These are phyloP conservation scores for Zhuqinia jingwanae DNA, from an alignment of 2,888 invertebrate species.

Conservation along the genomic window DNA sequence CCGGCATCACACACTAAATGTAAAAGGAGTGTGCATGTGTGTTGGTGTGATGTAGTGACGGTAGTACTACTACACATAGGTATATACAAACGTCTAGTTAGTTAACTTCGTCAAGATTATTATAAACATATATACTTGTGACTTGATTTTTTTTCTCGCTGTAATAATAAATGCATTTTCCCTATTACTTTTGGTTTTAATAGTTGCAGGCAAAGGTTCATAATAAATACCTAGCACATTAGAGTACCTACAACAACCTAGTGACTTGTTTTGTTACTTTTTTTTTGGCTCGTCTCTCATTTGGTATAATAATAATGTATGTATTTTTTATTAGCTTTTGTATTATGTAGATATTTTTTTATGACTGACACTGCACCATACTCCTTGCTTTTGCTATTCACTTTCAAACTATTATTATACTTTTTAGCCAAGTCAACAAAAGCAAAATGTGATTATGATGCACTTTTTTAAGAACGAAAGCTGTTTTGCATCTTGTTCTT, in stretches of 20 bases:
- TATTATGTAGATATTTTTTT: too few relatives aligned
- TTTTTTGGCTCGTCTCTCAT: too few relatives aligned
- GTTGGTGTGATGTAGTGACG: background rate
- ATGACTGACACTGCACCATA: constrained; percentile 64
- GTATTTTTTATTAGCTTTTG: constrained; percentile 14
- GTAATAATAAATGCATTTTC: constrained; percentile 9
- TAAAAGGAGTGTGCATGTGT: background rate
- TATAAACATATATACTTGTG: background rate
- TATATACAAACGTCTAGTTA: constrained; percentile 19
- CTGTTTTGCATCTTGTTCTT: constrained; percentile 69
- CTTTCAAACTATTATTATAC: constrained; percentile 1
- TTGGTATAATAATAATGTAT: too few relatives aligned
- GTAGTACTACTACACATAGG: too few relatives aligned
- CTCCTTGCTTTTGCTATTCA: background rate
- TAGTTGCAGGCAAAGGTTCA: constrained; percentile 56
- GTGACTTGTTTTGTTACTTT: constrained; percentile 17
- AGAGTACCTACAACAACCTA: too few relatives aligned
- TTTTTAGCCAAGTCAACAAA: too few relatives aligned
- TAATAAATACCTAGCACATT: too few relatives aligned
- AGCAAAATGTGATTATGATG: constrained; percentile 42
- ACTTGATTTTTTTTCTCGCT: constrained; percentile 4
- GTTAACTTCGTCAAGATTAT: constrained; percentile 13
- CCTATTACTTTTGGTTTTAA: constrained; percentile 27
- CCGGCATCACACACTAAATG: constrained; percentile 10
- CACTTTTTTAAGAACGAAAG: constrained; percentile 63